phyloP scores from a whole-genome alignment of 2,888 invertebrate genomes.

The Himalopsyche kuldschensis region DNA sequence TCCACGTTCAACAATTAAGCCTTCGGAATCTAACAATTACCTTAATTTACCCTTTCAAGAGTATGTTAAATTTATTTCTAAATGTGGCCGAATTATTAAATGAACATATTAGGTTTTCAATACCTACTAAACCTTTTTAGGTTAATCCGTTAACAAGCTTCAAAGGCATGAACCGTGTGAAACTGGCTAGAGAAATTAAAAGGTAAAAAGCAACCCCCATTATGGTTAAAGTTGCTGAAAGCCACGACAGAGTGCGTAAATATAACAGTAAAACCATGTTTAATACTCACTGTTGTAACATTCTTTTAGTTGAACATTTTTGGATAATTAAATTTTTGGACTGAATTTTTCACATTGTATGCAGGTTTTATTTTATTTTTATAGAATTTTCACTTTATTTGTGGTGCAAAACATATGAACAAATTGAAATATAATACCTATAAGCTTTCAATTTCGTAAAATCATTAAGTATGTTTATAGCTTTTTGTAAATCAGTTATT shows the following conservation, averaged over 20 bases:
- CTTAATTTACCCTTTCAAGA: neutral
- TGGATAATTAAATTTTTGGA: neutral
- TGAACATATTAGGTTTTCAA: neutral
- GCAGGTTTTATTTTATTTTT: neutral
- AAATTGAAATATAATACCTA: too few relatives aligned
- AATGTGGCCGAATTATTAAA: neutral
- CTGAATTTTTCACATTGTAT: neutral
- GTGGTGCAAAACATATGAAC: too few relatives aligned
- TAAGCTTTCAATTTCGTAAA: too few relatives aligned
- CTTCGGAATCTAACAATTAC: neutral
- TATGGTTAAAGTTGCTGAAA: neutral
- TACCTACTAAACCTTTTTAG: neutral
- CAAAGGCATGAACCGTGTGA: neutral
- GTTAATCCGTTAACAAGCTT: neutral
- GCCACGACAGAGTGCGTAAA: neutral
- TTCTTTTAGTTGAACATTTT: neutral
- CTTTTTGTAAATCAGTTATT: too few relatives aligned
- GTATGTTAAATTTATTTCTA: neutral
- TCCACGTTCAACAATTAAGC: neutral
- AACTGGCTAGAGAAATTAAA: neutral
- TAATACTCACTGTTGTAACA: neutral
- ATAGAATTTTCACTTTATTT: too few relatives aligned
- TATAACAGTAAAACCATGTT: neutral
- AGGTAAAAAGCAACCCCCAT: neutral
- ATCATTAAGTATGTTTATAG: too few relatives aligned